Evolutionary conservation across 1,140 invertebrate genomes (phyloP).

Genomic region (Drosophila suzukii): DNA sequence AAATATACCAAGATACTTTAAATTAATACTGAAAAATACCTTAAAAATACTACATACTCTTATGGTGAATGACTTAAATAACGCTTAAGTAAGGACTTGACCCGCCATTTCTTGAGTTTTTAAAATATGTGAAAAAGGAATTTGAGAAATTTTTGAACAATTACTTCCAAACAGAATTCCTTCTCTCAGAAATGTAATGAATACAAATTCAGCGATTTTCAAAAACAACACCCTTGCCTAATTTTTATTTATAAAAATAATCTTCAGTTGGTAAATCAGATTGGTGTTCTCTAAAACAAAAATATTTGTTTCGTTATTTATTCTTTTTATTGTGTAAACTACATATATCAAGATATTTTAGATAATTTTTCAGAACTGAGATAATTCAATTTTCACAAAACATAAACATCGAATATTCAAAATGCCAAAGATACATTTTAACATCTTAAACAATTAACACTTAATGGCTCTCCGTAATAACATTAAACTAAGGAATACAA

Average conservation of each 20-base stretch:
- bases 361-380: neutral
- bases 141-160: no score
- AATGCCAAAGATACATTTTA: neutral
- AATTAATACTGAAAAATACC: neutral
- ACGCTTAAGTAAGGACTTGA: neutral
- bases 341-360: neutral
- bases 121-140: no score
- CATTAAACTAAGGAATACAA: constrained; percentile 18
- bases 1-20: neutral
- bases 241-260: no score
- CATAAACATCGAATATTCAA: neutral
- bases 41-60: neutral
- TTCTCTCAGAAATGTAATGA: no score
- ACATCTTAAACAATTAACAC: constrained; percentile 18
- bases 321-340: neutral
- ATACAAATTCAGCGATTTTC: neutral
- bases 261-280: no score
- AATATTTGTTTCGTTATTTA: neutral
- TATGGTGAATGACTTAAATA: neutral
- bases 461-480: constrained; percentile 11
- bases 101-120: neutral
- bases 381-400: constrained; percentile 1
- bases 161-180: no score
- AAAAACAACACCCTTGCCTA: no score
- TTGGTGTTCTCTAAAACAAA: neutral